phyloP scores from a whole-genome alignment of 2,797 vertebrate genomes.

The Cynodonichthys magdalenae region DNA sequence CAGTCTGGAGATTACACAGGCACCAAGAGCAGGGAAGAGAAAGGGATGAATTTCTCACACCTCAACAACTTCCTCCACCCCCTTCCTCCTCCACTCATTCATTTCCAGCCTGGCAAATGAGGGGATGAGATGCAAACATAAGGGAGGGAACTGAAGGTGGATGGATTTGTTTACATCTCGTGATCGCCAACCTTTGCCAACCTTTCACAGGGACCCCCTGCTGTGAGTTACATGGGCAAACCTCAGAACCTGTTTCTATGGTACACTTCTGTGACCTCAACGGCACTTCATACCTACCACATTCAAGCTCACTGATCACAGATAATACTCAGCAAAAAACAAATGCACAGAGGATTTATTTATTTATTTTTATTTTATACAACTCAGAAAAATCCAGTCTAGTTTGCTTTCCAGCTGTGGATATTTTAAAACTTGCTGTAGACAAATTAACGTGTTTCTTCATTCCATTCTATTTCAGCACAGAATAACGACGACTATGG shows the following conservation, averaged over 20 bases:
- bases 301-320: constrained; percentile 33
- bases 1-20: constrained; percentile 74
- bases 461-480: constrained; percentile 15
- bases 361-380: neutral
- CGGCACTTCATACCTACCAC: constrained; percentile 37
- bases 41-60: constrained; percentile 39
- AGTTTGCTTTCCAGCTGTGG: constrained; percentile 6
- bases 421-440: neutral
- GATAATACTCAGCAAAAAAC: constrained; percentile 26
- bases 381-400: constrained; percentile 3
- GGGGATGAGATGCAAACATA: constrained; percentile 48
- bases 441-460: constrained; percentile 8
- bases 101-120: constrained; percentile 67
- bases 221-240: constrained; percentile 46
- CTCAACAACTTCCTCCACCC: constrained; percentile 5
- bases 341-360: constrained; percentile 26
- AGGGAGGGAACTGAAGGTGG: constrained; percentile 59
- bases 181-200: constrained; percentile 51
- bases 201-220: constrained; percentile 45
- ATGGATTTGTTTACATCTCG: constrained; percentile 53
- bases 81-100: constrained; percentile 23
- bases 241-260: constrained; percentile 33
- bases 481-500: neutral
- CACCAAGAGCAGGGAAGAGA: constrained; percentile 62
- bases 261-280: constrained; percentile 39